Conservation (phyloP, 2,113 vertebrate species). For the Euleptes europaea region DNA sequence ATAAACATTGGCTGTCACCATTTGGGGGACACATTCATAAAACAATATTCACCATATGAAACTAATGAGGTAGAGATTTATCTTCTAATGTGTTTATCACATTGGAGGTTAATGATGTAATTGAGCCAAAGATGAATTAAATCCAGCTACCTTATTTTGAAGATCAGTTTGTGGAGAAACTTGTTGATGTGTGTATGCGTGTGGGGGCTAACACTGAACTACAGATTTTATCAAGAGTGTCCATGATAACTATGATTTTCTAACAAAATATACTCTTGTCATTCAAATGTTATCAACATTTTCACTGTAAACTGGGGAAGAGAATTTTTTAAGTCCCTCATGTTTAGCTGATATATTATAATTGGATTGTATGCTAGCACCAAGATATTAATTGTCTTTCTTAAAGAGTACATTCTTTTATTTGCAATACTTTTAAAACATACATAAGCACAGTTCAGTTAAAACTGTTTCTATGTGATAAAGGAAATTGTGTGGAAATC, state of each 20-base stretch:
- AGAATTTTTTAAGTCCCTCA: not conserved
- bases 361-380: not conserved
- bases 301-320: not conserved
- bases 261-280: not conserved
- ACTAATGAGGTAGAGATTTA: not conserved
- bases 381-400: not conserved
- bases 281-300: not conserved
- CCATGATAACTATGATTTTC: constrained; percentile 28
- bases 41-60: not conserved
- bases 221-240: constrained; percentile 29
- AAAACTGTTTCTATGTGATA: not conserved
- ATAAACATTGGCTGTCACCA: not conserved
- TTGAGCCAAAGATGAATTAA: not conserved
- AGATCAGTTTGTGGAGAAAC: not conserved
- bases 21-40: not conserved
- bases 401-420: not conserved
- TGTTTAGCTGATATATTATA: not conserved
- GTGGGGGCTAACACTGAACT: not conserved
- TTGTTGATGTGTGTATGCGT: not conserved
- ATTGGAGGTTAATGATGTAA: not conserved
- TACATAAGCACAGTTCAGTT: not conserved
- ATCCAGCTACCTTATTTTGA: not conserved
- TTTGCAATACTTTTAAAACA: not conserved
- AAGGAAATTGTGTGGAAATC: not conserved
- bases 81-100: not conserved